phyloP scores from a whole-genome alignment of 2,888 invertebrate species.

The Acleris emargana region DNA sequence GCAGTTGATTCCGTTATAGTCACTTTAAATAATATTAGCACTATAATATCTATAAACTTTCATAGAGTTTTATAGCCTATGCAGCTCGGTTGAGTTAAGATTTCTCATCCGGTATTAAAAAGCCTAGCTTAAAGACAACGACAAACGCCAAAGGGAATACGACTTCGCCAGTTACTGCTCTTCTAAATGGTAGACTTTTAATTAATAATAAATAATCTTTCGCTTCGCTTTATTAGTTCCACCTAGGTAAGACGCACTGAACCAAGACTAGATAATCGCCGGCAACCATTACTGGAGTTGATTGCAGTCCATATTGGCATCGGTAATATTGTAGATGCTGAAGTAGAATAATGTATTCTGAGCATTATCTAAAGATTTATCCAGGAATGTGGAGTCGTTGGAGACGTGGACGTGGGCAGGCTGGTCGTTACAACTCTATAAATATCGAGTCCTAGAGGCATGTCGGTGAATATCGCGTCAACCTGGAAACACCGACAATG shows the following conservation, averaged over 20 bases:
- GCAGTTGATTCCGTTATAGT: slow-evolving; percentile 49
- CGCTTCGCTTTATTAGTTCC: slow-evolving; percentile 14
- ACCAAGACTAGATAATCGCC: slow-evolving; percentile 14
- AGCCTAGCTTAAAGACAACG: slow-evolving; percentile 1
- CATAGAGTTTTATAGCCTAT: slow-evolving; percentile 18
- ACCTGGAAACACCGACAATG: slow-evolving; percentile 5
- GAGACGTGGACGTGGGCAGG: slow-evolving; percentile 44
- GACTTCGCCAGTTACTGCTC: slow-evolving; percentile 14
- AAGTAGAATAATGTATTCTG: slow-evolving; percentile 21
- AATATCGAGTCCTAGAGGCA: slow-evolving; percentile 38
- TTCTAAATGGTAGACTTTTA: slow-evolving; percentile 5
- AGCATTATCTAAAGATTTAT: slow-evolving; percentile 53
- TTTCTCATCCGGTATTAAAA: slow-evolving; percentile 20
- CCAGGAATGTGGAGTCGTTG: slow-evolving; percentile 56
- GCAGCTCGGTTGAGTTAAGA: slow-evolving; percentile 10
- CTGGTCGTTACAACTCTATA: slow-evolving; percentile 53
- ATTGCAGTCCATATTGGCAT: slow-evolving; percentile 10
- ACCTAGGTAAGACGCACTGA: slow-evolving; percentile 9
- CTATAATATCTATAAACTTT: slow-evolving; percentile 15
- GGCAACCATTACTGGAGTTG: slow-evolving; percentile 6
- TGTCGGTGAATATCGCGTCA: slow-evolving; percentile 15
- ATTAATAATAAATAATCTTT: slow-evolving; percentile 29
- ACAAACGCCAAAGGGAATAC: slow-evolving; percentile 7
- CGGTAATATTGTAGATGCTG: slow-evolving; percentile 9
- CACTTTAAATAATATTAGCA: slow-evolving; percentile 26